phyloP scores from a whole-genome alignment of 2,113 vertebrate species.

The Condylura cristata region DNA sequence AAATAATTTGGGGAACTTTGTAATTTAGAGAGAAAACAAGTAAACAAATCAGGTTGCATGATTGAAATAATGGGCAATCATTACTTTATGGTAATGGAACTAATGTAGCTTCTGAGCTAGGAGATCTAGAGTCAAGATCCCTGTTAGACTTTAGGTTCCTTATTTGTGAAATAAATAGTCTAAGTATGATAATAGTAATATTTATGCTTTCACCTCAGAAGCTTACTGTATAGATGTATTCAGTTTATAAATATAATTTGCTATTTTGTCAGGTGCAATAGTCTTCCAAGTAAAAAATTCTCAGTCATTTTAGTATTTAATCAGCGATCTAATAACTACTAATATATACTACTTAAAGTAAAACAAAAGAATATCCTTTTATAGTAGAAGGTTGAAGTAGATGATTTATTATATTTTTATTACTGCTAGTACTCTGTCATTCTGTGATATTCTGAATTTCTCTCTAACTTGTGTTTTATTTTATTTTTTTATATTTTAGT shows the following conservation, averaged over 20 bases:
- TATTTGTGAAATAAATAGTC: constrained; percentile 1
- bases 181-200: background rate
- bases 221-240: background rate
- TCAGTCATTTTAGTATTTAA: constrained; percentile 6
- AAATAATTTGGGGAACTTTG: background rate
- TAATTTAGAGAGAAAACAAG: constrained; percentile 6
- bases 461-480: background rate
- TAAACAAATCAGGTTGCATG: background rate
- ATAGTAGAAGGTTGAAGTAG: background rate
- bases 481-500: background rate
- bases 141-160: background rate
- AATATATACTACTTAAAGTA: background rate
- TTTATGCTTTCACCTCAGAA: background rate
- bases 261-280: background rate
- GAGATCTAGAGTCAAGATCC: background rate
- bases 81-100: background rate
- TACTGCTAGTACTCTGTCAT: background rate
- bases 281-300: background rate
- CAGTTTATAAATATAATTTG: background rate
- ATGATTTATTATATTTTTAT: background rate
- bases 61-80: background rate
- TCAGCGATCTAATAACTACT: background rate
- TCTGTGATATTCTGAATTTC: background rate
- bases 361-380: background rate
- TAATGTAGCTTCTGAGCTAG: background rate